phyloP scores from a whole-genome alignment of 2,797 vertebrate genomes.

The Buphagus erythrorhynchus region DNA sequence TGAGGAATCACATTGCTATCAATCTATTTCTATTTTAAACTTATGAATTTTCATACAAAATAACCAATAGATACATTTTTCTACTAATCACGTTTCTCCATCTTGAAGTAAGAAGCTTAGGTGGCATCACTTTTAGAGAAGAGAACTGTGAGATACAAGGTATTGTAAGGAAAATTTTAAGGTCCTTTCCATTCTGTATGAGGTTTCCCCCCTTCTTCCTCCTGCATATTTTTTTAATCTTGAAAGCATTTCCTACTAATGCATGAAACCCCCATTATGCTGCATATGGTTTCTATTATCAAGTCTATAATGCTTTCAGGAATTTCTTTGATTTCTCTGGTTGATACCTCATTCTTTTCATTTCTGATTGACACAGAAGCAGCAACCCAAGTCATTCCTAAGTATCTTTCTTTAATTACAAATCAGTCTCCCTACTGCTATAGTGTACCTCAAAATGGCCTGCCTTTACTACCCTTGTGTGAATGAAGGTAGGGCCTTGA shows the following conservation, averaged over 20 bases:
- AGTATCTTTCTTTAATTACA: neutral
- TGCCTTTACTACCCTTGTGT: neutral
- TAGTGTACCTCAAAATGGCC: neutral
- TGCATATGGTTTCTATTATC: slow-evolving; percentile 73
- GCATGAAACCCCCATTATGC: slow-evolving; percentile 11
- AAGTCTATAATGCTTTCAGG: slow-evolving; percentile 65
- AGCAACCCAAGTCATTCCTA: neutral
- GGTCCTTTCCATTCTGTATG: neutral
- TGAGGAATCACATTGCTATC: neutral
- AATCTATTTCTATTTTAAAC: slow-evolving; percentile 2
- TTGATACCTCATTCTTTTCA: slow-evolving; percentile 31
- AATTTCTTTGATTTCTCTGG: slow-evolving; percentile 69
- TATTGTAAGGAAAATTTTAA: neutral
- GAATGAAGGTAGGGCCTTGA: neutral
- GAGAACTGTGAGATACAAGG: neutral
- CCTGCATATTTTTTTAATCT: slow-evolving; percentile 32
- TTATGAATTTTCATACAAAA: neutral
- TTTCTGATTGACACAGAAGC: slow-evolving; percentile 9
- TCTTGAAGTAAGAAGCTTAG: neutral
- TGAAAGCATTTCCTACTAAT: slow-evolving; percentile 58
- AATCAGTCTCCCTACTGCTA: neutral
- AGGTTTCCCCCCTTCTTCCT: neutral
- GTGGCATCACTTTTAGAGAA: neutral
- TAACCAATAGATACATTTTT: neutral
- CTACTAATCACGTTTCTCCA: neutral